phyloP scores from a whole-genome alignment of 2,888 invertebrate genomes.

The Nephrocerus scutellatus region DNA sequence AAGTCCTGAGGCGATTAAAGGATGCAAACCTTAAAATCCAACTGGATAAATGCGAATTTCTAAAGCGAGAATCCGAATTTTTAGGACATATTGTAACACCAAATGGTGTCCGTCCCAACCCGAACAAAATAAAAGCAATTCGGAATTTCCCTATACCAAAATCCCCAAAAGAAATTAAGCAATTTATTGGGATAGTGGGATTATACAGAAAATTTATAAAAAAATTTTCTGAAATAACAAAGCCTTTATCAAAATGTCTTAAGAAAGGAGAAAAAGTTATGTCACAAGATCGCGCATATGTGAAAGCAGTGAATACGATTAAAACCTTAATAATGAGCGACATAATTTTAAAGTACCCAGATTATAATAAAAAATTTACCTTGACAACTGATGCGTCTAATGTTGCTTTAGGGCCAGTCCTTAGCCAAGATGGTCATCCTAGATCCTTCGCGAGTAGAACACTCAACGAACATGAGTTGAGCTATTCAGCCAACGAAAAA shows the following conservation, averaged over 20 bases:
- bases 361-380: conserved; percentile 18
- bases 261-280: conserved; percentile 7
- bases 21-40: conserved; percentile 27
- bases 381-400: conserved; percentile 19
- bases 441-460: conserved; percentile 19
- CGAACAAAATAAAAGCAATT: conserved; percentile 29
- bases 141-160: conserved; percentile 24
- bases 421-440: conserved; percentile 17
- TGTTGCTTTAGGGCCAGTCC: conserved; percentile 20
- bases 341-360: conserved; percentile 17
- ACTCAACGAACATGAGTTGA: conserved; percentile 18
- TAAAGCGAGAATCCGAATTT: conserved; percentile 26
- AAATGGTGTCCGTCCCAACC: conserved; percentile 31
- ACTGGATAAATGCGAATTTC: conserved; percentile 27
- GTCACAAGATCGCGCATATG: conserved; percentile 5
- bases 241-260: conserved; percentile 20
- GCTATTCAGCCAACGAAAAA: conserved; percentile 19
- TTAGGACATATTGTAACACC: conserved; percentile 33
- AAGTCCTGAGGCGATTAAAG: too few relatives aligned
- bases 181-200: conserved; percentile 24
- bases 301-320: conserved; percentile 8
- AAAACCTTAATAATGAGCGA: conserved; percentile 11
- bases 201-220: conserved; percentile 24
- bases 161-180: conserved; percentile 27
- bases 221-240: conserved; percentile 20